These are phyloP conservation scores for Lasioglossum leucozonium DNA, from an alignment of 2,888 invertebrate species.

Conservation along the genomic window DNA sequence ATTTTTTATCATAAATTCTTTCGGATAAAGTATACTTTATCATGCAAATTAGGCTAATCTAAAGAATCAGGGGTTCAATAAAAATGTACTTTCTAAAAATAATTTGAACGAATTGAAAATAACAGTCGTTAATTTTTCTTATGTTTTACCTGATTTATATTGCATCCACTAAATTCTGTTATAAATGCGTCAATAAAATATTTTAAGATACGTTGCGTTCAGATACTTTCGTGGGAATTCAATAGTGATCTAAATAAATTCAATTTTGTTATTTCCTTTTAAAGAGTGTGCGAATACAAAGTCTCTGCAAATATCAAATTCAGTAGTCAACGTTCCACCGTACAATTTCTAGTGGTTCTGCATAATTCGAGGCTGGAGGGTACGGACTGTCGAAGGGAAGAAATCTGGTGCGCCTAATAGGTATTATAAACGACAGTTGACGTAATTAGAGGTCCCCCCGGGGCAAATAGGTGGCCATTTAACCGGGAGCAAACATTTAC, in stretches of 20 bases:
- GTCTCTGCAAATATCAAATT: not conserved
- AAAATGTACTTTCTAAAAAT: too few species aligned
- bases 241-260: too few species aligned
- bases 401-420: slow-evolving; percentile 30
- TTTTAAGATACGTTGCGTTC: too few species aligned
- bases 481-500: slow-evolving; percentile 76
- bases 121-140: too few species aligned
- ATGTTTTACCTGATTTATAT: too few species aligned
- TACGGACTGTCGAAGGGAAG: not conserved
- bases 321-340: not conserved
- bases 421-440: slow-evolving; percentile 26
- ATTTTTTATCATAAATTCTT: too few species aligned
- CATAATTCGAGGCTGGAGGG: not conserved
- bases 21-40: too few species aligned
- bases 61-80: too few species aligned
- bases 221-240: too few species aligned
- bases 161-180: too few species aligned
- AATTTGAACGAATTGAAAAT: too few species aligned
- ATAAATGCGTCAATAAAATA: too few species aligned
- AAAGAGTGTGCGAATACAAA: not conserved
- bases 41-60: not conserved
- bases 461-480: slow-evolving; percentile 70
- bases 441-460: slow-evolving; percentile 44
- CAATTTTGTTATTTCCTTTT: not conserved
- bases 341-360: not conserved